A percentile compares a stretch with the other conserved stretches of the same genome.
phyloP scores from a whole-genome alignment of 1,140 invertebrate species.

The Telenomus remus region DNA sequence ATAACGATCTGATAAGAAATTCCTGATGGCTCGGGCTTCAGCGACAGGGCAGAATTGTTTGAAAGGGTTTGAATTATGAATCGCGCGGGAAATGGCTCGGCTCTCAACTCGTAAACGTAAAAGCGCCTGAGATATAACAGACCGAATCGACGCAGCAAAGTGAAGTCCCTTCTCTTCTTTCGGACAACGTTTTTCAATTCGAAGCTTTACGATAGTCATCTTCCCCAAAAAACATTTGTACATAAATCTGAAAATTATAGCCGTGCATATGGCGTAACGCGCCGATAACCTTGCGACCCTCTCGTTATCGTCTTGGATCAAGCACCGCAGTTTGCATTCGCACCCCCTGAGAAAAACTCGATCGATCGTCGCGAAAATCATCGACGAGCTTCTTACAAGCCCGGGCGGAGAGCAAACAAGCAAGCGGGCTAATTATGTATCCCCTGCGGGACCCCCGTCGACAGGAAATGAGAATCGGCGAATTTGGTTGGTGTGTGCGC shows the following conservation, averaged over 20 bases:
- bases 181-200: slow-evolving; percentile 73
- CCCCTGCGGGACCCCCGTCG: slow-evolving; percentile 72
- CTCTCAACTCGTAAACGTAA: slow-evolving; percentile 52
- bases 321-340: background rate
- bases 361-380: slow-evolving; percentile 48
- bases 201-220: slow-evolving; percentile 71
- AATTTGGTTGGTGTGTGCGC: slow-evolving; percentile 41
- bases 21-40: slow-evolving; percentile 7
- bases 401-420: slow-evolving; percentile 56
- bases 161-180: slow-evolving; percentile 39
- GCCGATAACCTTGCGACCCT: slow-evolving; percentile 66
- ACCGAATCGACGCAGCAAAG: slow-evolving; percentile 33
- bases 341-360: too few relatives aligned
- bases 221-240: slow-evolving; percentile 73
- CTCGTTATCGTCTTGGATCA: too few relatives aligned
- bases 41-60: slow-evolving; percentile 12
- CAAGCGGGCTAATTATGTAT: slow-evolving; percentile 73
- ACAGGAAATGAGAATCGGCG: slow-evolving; percentile 75
- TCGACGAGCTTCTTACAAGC: slow-evolving; percentile 44
- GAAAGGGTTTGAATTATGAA: slow-evolving; percentile 74
- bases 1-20: slow-evolving; percentile 31
- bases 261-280: slow-evolving; percentile 72
- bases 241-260: slow-evolving; percentile 75
- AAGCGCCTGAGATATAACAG: slow-evolving; percentile 44
- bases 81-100: slow-evolving; percentile 60